Evolutionary conservation across 2,888 invertebrate genomes (phyloP), one percentile per base, ranked within the genome.

Genomic region (Trypoxylon attenuatum): DNA sequence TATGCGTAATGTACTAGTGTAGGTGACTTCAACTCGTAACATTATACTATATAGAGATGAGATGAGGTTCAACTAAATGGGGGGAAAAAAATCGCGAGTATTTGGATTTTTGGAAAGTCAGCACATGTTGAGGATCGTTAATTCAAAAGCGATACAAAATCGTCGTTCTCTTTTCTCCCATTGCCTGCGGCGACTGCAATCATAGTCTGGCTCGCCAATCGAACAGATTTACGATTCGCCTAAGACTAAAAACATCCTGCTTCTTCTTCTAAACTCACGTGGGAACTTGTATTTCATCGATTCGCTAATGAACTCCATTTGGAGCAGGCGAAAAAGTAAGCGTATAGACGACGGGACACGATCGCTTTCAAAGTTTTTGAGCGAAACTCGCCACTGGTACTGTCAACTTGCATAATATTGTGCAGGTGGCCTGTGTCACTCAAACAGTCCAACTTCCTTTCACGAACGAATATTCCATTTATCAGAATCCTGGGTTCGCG

Each of bases 121-220:
- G 33, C 25, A 42, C 38, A 27, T 51, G 64, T 56, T 63, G 61
- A 67, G 52, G 63, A 45, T 59, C 68, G 68, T 69, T 63, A 57
- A 57, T 51, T 61, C 60, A 13, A 29, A 41, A 64, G 39, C 56
- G 46, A 50, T 39, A 49, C 61, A 29, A 66, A 69, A 66, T n/a
- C n/a, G n/a, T n/a, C n/a, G 13, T 33, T 33, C 5, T 29, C 29
- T 3, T 10, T n/a, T 33, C n/a, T 10, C 10, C 8, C 33, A 3
- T 10, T 39, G 39, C 33, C 43, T 10, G 53, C 53, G 38, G 50
- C 19, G 39, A 50, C 38, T 50, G 50, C 50, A 50, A 50, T 50
- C 50, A 50, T 33, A 33, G n/a, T 38, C 6, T 22, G 16, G 33
- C 39, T 50, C 19, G 21, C 19, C 39, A 38, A 19, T 22, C 39